These are phyloP conservation scores for Gryon sp. DNA, from an alignment of 1,140 invertebrate genomes.

Conservation along the genomic window DNA sequence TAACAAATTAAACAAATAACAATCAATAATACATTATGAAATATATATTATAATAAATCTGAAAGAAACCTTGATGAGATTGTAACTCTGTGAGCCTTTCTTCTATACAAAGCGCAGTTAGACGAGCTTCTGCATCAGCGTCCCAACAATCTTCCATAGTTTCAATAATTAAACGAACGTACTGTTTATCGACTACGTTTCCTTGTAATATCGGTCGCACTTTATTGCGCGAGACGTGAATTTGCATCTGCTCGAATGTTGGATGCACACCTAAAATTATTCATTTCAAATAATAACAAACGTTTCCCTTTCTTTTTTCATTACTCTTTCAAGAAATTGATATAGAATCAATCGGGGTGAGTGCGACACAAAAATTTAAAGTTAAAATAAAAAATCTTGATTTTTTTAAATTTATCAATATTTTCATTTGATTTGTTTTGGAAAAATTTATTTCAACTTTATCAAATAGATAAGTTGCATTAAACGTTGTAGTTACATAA, in stretches of 20 bases:
- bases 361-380: too few relatives aligned
- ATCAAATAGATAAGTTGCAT: too few relatives aligned
- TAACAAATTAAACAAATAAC: too few relatives aligned
- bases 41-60: slow-evolving; percentile 12
- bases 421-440: too few relatives aligned
- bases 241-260: slow-evolving; percentile 88
- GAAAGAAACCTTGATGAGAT: slow-evolving; percentile 71
- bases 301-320: too few relatives aligned
- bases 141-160: slow-evolving; percentile 98
- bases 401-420: too few relatives aligned
- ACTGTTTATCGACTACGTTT: slow-evolving; percentile 79
- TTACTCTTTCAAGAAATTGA: too few relatives aligned
- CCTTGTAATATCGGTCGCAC: slow-evolving; percentile 88
- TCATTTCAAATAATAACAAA: not conserved
- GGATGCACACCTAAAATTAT: slow-evolving; percentile 82
- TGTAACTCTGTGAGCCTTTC: slow-evolving; percentile 90
- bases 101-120: slow-evolving; percentile 94
- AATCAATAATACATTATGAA: not conserved
- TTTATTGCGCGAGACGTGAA: slow-evolving; percentile 90
- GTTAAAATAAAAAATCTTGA: too few relatives aligned
- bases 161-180: slow-evolving; percentile 88
- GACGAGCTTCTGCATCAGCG: slow-evolving; percentile 93
- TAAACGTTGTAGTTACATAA: too few relatives aligned
- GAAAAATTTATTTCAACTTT: too few relatives aligned
- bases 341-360: too few relatives aligned